Percentiles rank a stretch among this genome's conserved stretches.
Conservation (phyloP, 2,797 vertebrate species). For the Falco cherrug region DNA sequence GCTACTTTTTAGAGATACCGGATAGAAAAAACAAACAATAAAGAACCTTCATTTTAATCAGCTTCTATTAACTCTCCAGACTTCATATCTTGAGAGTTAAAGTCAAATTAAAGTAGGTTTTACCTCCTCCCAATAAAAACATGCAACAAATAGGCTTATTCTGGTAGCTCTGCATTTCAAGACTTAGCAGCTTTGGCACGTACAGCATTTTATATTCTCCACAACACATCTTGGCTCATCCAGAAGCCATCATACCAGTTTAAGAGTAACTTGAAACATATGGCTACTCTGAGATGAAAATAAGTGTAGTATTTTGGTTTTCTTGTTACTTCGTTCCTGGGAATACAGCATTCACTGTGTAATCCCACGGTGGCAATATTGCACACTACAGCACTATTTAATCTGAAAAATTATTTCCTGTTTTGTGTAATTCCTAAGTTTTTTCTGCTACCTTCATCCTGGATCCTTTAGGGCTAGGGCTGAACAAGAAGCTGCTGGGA, state of each 20-base stretch:
- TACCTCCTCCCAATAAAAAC: neutral
- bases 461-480: neutral
- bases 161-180: neutral
- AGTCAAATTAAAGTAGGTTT: neutral
- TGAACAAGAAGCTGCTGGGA: neutral
- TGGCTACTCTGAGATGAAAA: neutral
- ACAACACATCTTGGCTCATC: neutral
- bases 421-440: neutral
- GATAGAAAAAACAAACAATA: neutral
- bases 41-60: neutral
- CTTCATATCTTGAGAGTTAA: neutral
- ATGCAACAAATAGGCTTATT: neutral
- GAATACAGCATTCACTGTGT: neutral
- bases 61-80: neutral
- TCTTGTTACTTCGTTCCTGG: neutral
- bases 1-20: neutral
- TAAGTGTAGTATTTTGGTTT: neutral
- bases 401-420: neutral
- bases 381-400: neutral
- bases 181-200: neutral
- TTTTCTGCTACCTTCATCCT: neutral
- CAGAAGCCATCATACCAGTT: neutral
- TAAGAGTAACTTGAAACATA: neutral
- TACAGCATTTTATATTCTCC: neutral
- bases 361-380: neutral